A percentile compares a stretch with the other conserved stretches of the same genome.
Evolutionary conservation across 1,140 invertebrate species (phyloP).

Genomic region (Hylyphantes graminicola): DNA sequence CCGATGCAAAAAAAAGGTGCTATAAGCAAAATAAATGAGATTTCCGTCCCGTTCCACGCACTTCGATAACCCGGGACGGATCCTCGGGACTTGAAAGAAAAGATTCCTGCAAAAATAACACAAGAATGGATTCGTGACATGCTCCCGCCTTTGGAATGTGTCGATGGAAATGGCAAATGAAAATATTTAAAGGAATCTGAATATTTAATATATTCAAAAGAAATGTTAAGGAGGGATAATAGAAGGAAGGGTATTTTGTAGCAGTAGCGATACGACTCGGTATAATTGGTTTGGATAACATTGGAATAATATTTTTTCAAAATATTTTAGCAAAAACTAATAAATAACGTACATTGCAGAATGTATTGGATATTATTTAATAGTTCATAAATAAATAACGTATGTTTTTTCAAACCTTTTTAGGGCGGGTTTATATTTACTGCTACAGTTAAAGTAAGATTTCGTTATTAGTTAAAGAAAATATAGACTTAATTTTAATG

Average conservation of each 20-base stretch:
- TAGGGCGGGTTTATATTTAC: too few relatives aligned
- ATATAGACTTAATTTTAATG: too few relatives aligned
- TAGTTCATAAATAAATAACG: too few relatives aligned
- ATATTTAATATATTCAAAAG: neutral
- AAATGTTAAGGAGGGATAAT: neutral
- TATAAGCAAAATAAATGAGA: slow-evolving; percentile 56
- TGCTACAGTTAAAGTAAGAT: too few relatives aligned
- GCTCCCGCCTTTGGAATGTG: slow-evolving; percentile 5
- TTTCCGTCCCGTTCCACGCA: slow-evolving; percentile 24
- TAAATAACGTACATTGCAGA: too few relatives aligned
- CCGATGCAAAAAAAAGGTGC: slow-evolving; percentile 3
- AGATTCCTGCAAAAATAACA: slow-evolving; percentile 16
- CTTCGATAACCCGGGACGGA: slow-evolving; percentile 11
- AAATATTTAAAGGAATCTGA: slow-evolving; percentile 37
- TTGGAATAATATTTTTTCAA: too few relatives aligned
- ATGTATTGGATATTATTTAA: too few relatives aligned
- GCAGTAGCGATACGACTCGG: too few relatives aligned
- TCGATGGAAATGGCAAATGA: neutral
- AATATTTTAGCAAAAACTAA: too few relatives aligned
- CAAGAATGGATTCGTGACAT: slow-evolving; percentile 31
- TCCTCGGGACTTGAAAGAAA: slow-evolving; percentile 38
- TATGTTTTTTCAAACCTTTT: too few relatives aligned
- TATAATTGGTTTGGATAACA: too few relatives aligned
- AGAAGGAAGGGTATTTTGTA: neutral
- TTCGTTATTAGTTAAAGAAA: too few relatives aligned